Evolutionary conservation across 1,140 invertebrate species (phyloP).

Genomic region (Metaphire vulgaris): DNA sequence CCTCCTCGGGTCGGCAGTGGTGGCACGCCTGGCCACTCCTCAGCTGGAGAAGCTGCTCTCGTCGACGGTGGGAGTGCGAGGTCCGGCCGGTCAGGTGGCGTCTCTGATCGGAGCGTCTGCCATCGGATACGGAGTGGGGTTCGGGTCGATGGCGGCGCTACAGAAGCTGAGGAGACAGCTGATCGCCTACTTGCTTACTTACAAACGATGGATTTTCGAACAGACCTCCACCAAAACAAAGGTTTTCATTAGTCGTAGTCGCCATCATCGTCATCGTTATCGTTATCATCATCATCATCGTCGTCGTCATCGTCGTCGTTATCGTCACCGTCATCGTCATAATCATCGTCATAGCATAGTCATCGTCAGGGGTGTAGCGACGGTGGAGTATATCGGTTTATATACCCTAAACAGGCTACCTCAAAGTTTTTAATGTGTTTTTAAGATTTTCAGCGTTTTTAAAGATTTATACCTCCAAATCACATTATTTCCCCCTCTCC

Average conservation of each 20-base stretch:
- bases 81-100: background rate
- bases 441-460: too few species aligned
- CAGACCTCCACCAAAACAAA: background rate
- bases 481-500: too few species aligned
- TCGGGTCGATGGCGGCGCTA: background rate
- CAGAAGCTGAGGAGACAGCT: background rate
- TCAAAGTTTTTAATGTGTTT: too few species aligned
- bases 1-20: background rate
- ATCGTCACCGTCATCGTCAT: background rate
- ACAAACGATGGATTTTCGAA: slow-evolving; percentile 11
- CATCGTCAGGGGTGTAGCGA: too few species aligned
- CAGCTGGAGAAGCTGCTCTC: background rate
- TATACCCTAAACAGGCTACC: too few species aligned
- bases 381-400: too few species aligned
- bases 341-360: too few species aligned
- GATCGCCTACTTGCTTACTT: slow-evolving; percentile 7
- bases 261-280: background rate
- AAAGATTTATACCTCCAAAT: too few species aligned
- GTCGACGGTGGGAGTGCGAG: background rate
- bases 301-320: background rate
- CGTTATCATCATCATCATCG: background rate
- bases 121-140: slow-evolving; percentile 8
- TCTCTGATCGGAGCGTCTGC: background rate
- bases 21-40: background rate
- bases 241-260: background rate